Conservation (phyloP, 2,888 invertebrate genomes). For the Bruchidius siliquastri region DNA sequence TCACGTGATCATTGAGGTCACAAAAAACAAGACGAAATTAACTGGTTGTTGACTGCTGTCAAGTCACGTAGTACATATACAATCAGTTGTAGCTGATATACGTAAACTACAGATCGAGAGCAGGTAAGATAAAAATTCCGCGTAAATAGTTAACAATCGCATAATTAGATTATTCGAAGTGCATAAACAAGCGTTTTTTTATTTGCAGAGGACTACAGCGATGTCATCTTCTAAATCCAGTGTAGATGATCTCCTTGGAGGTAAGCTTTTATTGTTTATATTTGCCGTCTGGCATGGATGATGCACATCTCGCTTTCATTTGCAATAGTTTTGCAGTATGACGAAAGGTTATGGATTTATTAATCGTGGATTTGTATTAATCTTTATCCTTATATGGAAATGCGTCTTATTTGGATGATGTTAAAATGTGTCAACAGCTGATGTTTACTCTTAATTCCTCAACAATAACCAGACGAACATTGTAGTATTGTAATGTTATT, state of each 20-base stretch:
- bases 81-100: too few relatives aligned
- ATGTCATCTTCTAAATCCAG: slow-evolving; percentile 48
- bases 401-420: background rate
- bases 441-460: background rate
- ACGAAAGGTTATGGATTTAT: background rate
- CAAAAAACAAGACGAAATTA: slow-evolving; percentile 30
- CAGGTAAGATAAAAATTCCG: slow-evolving; percentile 19
- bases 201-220: slow-evolving; percentile 18
- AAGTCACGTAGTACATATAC: slow-evolving; percentile 35
- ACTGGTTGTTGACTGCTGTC: slow-evolving; percentile 29
- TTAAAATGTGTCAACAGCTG: background rate
- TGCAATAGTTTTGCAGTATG: slow-evolving; percentile 6
- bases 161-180: background rate
- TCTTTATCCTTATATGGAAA: background rate
- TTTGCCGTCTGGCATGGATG: slow-evolving; percentile 25
- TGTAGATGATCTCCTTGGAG: slow-evolving; percentile 45
- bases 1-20: slow-evolving; percentile 29
- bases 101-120: slow-evolving; percentile 18
- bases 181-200: background rate
- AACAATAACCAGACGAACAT: background rate
- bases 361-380: slow-evolving; percentile 2
- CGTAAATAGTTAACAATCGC: slow-evolving; percentile 16
- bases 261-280: slow-evolving; percentile 32
- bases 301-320: slow-evolving; percentile 14
- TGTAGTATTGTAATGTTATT: background rate